phyloP scores from a whole-genome alignment of 2,113 vertebrate genomes.

The Rhinogobius similis region DNA sequence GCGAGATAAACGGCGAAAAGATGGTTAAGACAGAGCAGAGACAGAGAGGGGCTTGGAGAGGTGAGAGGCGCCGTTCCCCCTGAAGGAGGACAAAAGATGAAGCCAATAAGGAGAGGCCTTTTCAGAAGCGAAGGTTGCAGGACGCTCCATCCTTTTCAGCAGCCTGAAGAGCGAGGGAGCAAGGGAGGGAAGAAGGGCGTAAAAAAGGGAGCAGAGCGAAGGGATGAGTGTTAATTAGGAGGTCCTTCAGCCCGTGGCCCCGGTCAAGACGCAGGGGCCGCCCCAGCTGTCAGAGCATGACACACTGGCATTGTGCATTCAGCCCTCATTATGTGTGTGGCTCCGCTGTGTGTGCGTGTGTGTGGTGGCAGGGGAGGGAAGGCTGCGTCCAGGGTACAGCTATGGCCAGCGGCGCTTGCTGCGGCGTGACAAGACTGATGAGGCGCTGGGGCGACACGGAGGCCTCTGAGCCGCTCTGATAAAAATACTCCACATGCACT shows the following conservation, averaged over 20 bases:
- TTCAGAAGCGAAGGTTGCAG: conserved; percentile 66
- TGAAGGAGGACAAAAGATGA: conserved; percentile 70
- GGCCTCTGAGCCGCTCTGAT: conserved; percentile 69
- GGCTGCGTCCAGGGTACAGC: conserved; percentile 75
- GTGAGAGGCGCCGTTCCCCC: conserved; percentile 70
- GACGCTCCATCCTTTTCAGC: conserved; percentile 67
- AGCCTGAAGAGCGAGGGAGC: conserved; percentile 43
- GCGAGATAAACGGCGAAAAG: conserved; percentile 34
- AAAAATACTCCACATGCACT: conserved; percentile 71
- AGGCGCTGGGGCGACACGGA: conserved; percentile 69
- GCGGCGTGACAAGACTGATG: conserved; percentile 80
- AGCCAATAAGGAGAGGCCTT: conserved; percentile 73
- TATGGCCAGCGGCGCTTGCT: conserved; percentile 73
- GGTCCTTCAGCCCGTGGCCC: conserved; percentile 80
- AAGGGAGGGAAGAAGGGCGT: conserved; percentile 45
- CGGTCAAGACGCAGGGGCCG: conserved; percentile 76
- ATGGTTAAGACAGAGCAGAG: conserved; percentile 43
- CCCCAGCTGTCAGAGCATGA: conserved; percentile 82
- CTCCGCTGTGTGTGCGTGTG: conserved; percentile 36
- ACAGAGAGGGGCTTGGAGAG: conserved; percentile 46
- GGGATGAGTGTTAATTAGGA: conserved; percentile 84
- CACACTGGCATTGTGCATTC: conserved; percentile 82
- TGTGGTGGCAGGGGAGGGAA: conserved; percentile 52
- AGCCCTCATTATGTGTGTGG: conserved; percentile 79
- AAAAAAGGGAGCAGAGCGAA: conserved; percentile 62